These are phyloP conservation scores for Apaloderma vittatum DNA, from an alignment of 2,113 vertebrate species.

Conservation along the genomic window DNA sequence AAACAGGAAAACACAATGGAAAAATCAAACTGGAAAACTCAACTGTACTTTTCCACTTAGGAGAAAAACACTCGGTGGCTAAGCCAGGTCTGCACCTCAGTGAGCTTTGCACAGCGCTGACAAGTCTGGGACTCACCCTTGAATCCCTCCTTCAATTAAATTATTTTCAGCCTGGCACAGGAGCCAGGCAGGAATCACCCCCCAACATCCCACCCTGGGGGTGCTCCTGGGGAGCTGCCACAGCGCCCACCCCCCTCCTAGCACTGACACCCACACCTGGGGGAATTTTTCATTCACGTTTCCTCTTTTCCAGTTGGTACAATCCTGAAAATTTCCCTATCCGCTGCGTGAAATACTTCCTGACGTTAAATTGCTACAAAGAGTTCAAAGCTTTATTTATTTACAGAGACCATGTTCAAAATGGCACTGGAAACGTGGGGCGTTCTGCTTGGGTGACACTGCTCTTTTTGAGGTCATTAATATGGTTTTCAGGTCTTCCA, in stretches of 20 bases:
- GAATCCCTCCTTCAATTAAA: too few relatives aligned
- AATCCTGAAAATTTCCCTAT: not conserved
- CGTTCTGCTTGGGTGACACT: not conserved
- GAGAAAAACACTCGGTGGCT: not conserved
- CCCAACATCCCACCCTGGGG: too few relatives aligned
- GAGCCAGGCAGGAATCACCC: not conserved
- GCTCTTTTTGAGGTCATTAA: not conserved
- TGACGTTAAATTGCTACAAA: not conserved
- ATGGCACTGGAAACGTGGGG: not conserved
- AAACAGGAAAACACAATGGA: slow-evolving; percentile 2
- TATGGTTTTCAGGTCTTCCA: not conserved
- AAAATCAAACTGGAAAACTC: slow-evolving; percentile 38
- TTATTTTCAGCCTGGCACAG: not conserved
- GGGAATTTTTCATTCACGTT: not conserved
- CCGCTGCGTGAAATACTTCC: not conserved
- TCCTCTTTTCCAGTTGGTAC: not conserved
- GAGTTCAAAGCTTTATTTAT: not conserved
- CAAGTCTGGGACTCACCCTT: not conserved
- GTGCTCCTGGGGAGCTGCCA: too few relatives aligned
- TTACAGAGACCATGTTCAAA: not conserved
- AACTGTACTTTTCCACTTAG: not conserved
- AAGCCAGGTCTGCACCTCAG: not conserved
- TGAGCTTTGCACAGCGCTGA: accelerated
- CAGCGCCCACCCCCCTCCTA: too few relatives aligned
- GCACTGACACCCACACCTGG: not conserved